Evolutionary conservation across 2,888 invertebrate species (phyloP), one percentile per base, ranked within the genome.

Genomic region (Cartodere bifasciata): DNA sequence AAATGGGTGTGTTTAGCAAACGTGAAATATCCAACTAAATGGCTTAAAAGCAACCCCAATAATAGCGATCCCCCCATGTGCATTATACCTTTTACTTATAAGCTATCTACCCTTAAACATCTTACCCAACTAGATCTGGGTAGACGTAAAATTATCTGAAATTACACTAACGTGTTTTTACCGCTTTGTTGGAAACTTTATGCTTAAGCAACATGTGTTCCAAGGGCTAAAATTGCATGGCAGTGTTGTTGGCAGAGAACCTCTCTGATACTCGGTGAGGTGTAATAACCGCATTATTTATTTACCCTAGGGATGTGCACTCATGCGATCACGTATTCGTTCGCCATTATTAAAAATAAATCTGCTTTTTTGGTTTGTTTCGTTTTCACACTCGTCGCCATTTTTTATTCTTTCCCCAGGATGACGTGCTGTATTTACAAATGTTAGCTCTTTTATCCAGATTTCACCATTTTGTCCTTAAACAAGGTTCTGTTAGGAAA

Each of bases 281-380:
- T 51, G 56, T 56, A 55, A 56, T 57, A 57, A 58, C 52, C 54
- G 53, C 55, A 55, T 58, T 58, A 58, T 56, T 58, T 58, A 58
- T 57, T 58, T 56, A 55, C 55, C 54, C 53, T 40, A 45, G 44
- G 48, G 47, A 47, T 48, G 49, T 46, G 47, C 52, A 45, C 45
- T 50, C 52, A 49, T 49, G 51, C 50, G 49, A 44, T 44, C 43
- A 42, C 42, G 42, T 49, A 49, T 51, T 51, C 52, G 50, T 51
- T 48, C 52, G 52, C 55, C 54, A 54, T 55, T 56, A 56, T 56
- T 56, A 55, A 56, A 56, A 55, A 54, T 55, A 54, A 55, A 55
- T 55, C 54, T 53, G 49, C 46, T 46, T 47, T 42, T 48, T 39
- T 36, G 37, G 30, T 24, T 35, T 40, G 40, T 36, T 42, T 35